Base-by-base conservation (phyloP, 1,140 invertebrate species). In the Andricus grossulariae region DNA sequence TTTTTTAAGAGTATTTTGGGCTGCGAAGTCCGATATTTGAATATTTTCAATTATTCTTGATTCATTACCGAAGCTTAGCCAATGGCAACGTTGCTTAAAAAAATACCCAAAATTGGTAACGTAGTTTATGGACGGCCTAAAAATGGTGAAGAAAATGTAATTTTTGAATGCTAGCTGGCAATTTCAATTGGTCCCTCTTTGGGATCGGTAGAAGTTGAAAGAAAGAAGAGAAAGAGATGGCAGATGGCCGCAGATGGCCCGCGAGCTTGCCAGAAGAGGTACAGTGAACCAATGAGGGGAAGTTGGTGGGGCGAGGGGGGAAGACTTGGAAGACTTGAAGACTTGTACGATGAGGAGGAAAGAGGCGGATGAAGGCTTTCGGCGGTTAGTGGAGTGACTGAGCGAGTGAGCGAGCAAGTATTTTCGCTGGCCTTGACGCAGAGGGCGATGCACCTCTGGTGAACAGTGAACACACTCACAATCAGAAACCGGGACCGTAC, bases 401-500 rank as follows among this genome's bases (percentile, higher is more conserved):
- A 84, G 79, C 81, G 83, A 85, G 82, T 80, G 84, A 87, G 83
- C 85, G 84, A 86, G 85, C 87, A 86, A 89, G 87, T 89, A 90
- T 91, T 91, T 91, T 91, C 88, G 89, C 89, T 91, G 90, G 90
- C 90, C 90, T 91, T 91, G 90, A 91, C 89, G 90, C 89, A 90
- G 89, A 91, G 89, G 89, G 90, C 90, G 90, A 91, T 90, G 89
- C 89, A 90, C 90, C 90, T 90, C 81, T 90, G 85, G 85, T 85
- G 86, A 89, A 88, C 88, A 88, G 85, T 85, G 86, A 89, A 88
- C 88, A 88, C 87, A 87, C 86, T 86, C 88, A 88, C 87, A 87
- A 85, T 86, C 85, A 84, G 82, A 89, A 87, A 90, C 87, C 85
- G 85, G 87, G 86, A 88, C 83, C 82, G 84, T 86, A 66, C 57